A percentile compares a stretch with the other conserved stretches of the same genome.
Conservation (phyloP, 1,140 invertebrate species). For the Euura saliciscinereae region DNA sequence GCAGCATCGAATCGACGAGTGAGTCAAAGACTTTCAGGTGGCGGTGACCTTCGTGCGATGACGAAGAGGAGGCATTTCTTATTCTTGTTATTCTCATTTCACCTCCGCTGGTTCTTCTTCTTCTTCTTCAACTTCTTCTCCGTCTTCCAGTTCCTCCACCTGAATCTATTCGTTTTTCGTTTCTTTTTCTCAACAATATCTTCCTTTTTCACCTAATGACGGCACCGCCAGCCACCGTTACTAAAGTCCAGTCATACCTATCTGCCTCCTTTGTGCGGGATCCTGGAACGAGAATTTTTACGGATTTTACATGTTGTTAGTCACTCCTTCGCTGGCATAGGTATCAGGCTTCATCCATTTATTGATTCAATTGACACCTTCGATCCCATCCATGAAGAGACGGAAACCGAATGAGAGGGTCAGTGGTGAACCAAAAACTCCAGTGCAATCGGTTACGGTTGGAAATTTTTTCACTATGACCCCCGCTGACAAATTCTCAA, state of each 20-base stretch:
- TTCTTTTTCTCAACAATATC: not conserved
- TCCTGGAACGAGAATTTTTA: not conserved
- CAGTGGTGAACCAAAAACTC: no score
- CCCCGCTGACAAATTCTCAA: no score
- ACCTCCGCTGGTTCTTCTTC: not conserved
- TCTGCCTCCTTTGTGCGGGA: not conserved
- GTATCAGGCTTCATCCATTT: no score
- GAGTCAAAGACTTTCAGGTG: constrained; percentile 3
- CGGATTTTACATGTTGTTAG: constrained; percentile 1
- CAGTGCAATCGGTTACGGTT: no score
- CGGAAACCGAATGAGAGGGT: no score
- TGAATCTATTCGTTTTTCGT: not conserved
- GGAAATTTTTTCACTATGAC: no score
- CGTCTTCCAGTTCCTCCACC: no score
- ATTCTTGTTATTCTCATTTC: not conserved
- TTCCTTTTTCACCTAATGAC: constrained; percentile 5
- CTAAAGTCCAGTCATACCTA: constrained; percentile 2
- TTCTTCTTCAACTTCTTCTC: not conserved
- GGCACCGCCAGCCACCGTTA: not conserved
- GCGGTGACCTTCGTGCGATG: not conserved
- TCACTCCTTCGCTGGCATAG: not conserved
- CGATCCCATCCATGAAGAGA: no score
- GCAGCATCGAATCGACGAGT: not conserved
- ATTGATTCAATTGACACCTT: no score
- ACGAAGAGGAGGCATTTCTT: not conserved